phyloP scores from a whole-genome alignment of 2,113 vertebrate species.

The Tychaedon coryphoeus region DNA sequence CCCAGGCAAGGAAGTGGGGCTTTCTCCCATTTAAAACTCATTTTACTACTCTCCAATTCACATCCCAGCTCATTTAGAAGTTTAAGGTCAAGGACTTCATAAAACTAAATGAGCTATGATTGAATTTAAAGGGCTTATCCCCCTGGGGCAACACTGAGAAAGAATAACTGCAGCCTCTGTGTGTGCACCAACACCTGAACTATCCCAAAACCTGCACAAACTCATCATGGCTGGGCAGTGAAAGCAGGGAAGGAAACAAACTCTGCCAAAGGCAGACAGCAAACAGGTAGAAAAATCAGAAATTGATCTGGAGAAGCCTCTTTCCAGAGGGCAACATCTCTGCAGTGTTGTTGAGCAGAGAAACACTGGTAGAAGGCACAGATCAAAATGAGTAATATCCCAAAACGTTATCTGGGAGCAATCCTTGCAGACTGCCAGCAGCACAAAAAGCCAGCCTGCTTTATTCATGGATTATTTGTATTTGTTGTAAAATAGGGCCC shows the following conservation, averaged over 20 bases:
- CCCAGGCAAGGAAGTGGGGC: not conserved
- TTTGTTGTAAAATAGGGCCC: slow-evolving; percentile 2
- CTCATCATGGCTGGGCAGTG: not conserved
- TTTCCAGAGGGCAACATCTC: not conserved
- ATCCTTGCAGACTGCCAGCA: not conserved
- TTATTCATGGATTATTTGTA: slow-evolving; percentile 29
- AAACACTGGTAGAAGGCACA: not conserved
- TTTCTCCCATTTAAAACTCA: not conserved
- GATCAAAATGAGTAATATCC: not conserved
- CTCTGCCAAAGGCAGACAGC: not conserved
- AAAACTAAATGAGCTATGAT: not conserved
- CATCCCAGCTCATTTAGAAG: not conserved
- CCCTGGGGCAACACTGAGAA: not conserved
- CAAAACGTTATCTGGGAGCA: not conserved
- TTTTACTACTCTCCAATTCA: not conserved
- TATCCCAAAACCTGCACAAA: not conserved
- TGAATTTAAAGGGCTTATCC: not conserved
- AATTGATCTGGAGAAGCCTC: not conserved
- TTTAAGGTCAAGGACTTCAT: not conserved
- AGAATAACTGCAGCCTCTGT: not conserved
- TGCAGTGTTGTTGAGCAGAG: not conserved
- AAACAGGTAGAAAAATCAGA: not conserved
- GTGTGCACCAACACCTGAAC: not conserved
- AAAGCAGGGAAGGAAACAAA: not conserved
- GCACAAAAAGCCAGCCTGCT: not conserved